Conservation (phyloP, 2,113 vertebrate genomes). For the Sialia sialis region DNA sequence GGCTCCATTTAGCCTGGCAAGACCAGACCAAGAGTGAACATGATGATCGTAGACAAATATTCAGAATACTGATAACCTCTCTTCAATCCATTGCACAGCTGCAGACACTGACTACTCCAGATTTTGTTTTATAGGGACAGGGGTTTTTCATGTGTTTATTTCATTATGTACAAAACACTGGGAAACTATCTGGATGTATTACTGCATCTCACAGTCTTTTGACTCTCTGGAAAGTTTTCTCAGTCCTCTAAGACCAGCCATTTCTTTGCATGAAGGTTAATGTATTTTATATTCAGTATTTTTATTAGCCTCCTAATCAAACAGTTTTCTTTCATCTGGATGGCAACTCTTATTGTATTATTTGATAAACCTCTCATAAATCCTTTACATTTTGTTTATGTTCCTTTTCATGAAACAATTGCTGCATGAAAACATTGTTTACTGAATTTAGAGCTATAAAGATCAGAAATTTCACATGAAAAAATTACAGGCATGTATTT, state of each 20-base stretch:
- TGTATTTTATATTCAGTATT: conserved; percentile 37
- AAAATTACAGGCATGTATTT: not conserved
- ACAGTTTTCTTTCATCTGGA: conserved; percentile 39
- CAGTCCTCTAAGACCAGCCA: not conserved
- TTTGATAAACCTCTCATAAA: conserved; percentile 43
- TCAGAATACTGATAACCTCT: not conserved
- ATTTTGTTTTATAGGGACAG: not conserved
- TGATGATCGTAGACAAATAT: rapidly evolving
- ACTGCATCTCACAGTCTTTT: not conserved
- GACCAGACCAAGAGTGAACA: not conserved
- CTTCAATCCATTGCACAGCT: not conserved
- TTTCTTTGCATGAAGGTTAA: not conserved
- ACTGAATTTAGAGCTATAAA: not conserved
- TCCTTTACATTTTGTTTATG: conserved; percentile 25
- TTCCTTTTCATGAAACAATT: not conserved
- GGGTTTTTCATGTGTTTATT: not conserved
- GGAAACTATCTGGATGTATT: not conserved
- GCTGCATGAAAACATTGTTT: not conserved
- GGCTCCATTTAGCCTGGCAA: not conserved
- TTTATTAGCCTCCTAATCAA: conserved; percentile 41
- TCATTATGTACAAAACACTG: not conserved
- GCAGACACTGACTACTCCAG: not conserved
- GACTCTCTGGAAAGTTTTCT: not conserved
- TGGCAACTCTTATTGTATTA: conserved; percentile 28
- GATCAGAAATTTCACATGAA: not conserved